Evolutionary conservation across 1,140 invertebrate species (phyloP).

Genomic region (Carcinoscorpius rotundicauda): DNA sequence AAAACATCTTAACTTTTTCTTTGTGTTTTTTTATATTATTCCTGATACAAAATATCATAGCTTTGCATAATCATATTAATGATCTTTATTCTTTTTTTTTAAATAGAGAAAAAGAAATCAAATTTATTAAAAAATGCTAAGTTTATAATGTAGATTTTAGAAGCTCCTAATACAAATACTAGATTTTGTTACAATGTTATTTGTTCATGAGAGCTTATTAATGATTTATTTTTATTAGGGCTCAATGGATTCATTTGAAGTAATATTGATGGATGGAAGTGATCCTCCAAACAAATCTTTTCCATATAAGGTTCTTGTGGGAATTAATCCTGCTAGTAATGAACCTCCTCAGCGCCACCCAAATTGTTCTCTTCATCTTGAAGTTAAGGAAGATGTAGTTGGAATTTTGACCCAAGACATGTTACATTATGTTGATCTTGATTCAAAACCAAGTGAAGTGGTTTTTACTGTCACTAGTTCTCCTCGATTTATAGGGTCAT

Average conservation of each 20-base stretch:
- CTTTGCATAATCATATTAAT: too few relatives aligned
- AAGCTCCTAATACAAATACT: too few relatives aligned
- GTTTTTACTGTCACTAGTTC: conserved; percentile 10
- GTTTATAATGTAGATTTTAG: too few relatives aligned
- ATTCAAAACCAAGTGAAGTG: conserved; percentile 13
- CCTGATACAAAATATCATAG: too few relatives aligned
- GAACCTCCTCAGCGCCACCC: conserved; percentile 17
- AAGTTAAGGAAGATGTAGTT: conserved; percentile 11
- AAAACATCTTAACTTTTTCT: too few relatives aligned
- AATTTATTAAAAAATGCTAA: too few relatives aligned
- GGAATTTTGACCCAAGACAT: conserved; percentile 9
- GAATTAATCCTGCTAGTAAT: conserved; percentile 11
- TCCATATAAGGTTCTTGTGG: conserved; percentile 8
- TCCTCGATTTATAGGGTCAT: conserved; percentile 17
- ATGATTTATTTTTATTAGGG: not conserved
- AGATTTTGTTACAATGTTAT: too few relatives aligned
- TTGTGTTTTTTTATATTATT: too few relatives aligned
- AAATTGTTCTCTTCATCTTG: conserved; percentile 10
- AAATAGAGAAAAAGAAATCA: too few relatives aligned
- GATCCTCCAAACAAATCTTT: conserved; percentile 15
- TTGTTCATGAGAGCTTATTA: too few relatives aligned
- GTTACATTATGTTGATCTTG: conserved; percentile 16
- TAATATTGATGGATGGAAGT: conserved; percentile 10
- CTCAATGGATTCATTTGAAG: conserved; percentile 12
- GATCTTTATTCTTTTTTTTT: too few relatives aligned